Base-by-base conservation (phyloP, 1,140 invertebrate species). In the Pachypsylla venusta region DNA sequence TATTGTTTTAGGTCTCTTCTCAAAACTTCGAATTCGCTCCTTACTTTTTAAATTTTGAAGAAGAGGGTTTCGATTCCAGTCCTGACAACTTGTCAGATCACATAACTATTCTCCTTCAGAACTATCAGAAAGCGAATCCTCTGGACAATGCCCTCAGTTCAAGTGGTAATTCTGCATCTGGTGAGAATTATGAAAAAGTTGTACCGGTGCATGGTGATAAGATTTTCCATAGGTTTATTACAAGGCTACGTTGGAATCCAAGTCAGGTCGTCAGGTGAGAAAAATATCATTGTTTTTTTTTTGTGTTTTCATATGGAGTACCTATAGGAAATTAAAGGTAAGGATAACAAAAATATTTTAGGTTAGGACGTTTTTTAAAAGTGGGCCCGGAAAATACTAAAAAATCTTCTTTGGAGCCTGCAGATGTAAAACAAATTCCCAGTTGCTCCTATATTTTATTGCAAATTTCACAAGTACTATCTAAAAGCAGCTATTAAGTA, bases 251-350 rank as follows among this genome's bases (percentile, higher is more conserved):
- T 54, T 70, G 76, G n/a, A 85, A 85, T 75, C 85, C 86, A 25
- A 80, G 82, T 25, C 89, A 92, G 69, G 77, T 90, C 63, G 70
- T 93, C 40, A 82, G 88, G 86, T 87, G 74, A 66, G 61, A n/a
- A n/a, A n/a, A n/a, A n/a, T n/a, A n/a, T n/a, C n/a, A n/a, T n/a
- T 57, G 26, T 55, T 54, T 61, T 10, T 53, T 59, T 56, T 20
- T 55, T 56, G 16, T 56, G 10, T 10, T 10, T 20, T 20, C 54
- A 20, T 16, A 56, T 10, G 35, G 42, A 16, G 16, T 56, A n/a
- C n/a, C n/a, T n/a, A n/a, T n/a, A n/a, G 35, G 42, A 56, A 56
- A 10, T 56, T 13, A 42, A 10, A 56, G 22, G 26, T 19, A 10
- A 10, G 26, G 7, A 35, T 56, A 56, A 7, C 55, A 22, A 7